These are phyloP conservation scores for Diadromus collaris DNA, from an alignment of 2,888 invertebrate genomes.

Conservation along the genomic window DNA sequence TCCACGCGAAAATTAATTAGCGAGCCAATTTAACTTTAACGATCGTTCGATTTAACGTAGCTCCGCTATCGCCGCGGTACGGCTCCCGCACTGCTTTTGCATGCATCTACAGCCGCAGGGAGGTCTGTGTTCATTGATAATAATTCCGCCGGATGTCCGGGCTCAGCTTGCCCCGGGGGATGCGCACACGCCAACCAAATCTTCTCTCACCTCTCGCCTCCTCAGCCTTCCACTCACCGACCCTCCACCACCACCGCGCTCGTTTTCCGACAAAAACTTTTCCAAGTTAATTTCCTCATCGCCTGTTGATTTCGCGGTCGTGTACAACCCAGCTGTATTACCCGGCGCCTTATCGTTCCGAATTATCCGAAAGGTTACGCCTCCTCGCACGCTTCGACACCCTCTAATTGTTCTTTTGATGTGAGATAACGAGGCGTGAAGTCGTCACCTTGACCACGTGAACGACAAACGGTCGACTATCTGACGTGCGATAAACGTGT, in stretches of 20 bases:
- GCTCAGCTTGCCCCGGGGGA: conserved; percentile 52
- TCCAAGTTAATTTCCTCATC: conserved; percentile 66
- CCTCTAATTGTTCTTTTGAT: conserved; percentile 4
- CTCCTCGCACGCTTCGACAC: neutral
- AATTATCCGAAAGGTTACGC: conserved; percentile 8
- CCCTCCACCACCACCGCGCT: neutral
- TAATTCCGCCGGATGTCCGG: conserved; percentile 68
- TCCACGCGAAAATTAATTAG: conserved; percentile 76
- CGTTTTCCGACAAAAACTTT: conserved; percentile 62
- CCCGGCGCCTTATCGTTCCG: neutral
- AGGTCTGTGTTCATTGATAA: conserved; percentile 71
- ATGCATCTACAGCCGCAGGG: conserved; percentile 15
- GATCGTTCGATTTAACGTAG: conserved; percentile 71
- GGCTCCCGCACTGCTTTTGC: conserved; percentile 1
- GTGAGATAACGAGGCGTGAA: neutral
- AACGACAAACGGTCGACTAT: neutral
- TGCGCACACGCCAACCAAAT: conserved; percentile 55
- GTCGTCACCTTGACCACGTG: neutral
- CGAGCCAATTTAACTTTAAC: conserved; percentile 76
- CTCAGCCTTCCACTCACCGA: neutral
- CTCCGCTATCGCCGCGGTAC: conserved; percentile 47
- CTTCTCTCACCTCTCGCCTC: conserved; percentile 15
- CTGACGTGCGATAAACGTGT: neutral
- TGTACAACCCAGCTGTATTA: neutral
- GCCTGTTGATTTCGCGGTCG: conserved; percentile 67